Evolutionary conservation across 2,797 vertebrate species (phyloP), one percentile per base, ranked within the genome.

Genomic region (Alcedo quadribrachys): DNA sequence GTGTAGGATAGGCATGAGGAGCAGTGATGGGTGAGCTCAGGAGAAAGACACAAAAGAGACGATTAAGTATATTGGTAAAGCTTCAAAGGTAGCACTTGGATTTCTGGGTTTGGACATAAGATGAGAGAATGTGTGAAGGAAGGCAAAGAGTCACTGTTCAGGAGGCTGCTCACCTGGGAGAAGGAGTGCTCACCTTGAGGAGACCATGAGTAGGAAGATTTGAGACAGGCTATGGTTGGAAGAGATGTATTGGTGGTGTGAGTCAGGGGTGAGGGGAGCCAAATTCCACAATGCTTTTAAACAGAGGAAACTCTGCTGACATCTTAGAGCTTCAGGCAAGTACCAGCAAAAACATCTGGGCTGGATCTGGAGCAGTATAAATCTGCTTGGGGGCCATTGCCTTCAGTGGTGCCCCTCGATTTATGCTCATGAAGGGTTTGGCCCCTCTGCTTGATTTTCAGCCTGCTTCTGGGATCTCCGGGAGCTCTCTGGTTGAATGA

Each of bases 341-440:
- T 76, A 94, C 90, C 66, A 92, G 75, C 66, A 85, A 58, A 91
- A 93, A 89, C 88, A 93, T 95, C 93, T 95, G 93, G 86, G 76
- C 68, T 95, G 51, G 76, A 78, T 93, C 86, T 80, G 54, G 40
- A 86, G 83, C 25, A 22, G 70, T 48, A 50, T 92, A 82, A 89
- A 90, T 93, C 81, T 87, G 42, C 76, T 54, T 58, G 65, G 58
- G 63, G 62, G 42, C 68, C 54, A 55, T 37, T 61, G 81, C 42
- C 75, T 92, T 65, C 58, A 45, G 50, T 7, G 13, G 51, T 91
- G 61, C 70, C 81, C 81, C 58, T 28, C 6, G 12, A 90, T 75
- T 66, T 62, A 24, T 40, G 66, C 65, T 65, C 1, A 12, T 81
- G 85, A 84, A 90, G 80, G 43, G 12, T 57, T 32, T 74, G 51